These are phyloP conservation scores for Melanotaenia parkinsoni DNA, from an alignment of 2,797 vertebrate genomes.

Conservation along the genomic window DNA sequence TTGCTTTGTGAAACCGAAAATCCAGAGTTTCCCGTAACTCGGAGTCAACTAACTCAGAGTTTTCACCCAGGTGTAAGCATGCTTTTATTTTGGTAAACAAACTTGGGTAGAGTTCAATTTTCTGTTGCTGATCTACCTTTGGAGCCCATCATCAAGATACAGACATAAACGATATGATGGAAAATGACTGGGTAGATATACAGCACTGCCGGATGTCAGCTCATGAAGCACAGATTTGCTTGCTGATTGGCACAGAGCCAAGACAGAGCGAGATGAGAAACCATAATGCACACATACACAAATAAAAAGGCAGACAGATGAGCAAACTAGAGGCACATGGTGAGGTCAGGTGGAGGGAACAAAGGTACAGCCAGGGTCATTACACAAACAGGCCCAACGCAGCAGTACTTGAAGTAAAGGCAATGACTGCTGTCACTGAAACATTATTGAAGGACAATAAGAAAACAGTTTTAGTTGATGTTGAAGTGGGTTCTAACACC, in stretches of 20 bases:
- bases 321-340: background rate
- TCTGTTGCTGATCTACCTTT: background rate
- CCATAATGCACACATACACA: background rate
- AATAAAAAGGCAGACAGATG: background rate
- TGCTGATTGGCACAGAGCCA: background rate
- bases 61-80: background rate
- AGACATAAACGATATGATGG: too few relatives aligned
- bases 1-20: too few relatives aligned
- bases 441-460: background rate
- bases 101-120: background rate
- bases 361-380: background rate
- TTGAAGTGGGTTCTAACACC: background rate
- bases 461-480: background rate
- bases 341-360: background rate
- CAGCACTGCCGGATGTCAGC: background rate
- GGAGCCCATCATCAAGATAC: background rate
- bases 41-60: too few relatives aligned
- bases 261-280: background rate
- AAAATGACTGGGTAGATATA: too few relatives aligned
- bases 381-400: background rate
- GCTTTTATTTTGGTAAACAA: too few relatives aligned
- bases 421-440: background rate
- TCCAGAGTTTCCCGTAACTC: too few relatives aligned
- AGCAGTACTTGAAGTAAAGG: background rate
- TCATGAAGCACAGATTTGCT: background rate